A percentile compares a stretch with the other conserved stretches of the same genome.
phyloP scores from a whole-genome alignment of 2,888 invertebrate species.

The Scaeva pyrastri region DNA sequence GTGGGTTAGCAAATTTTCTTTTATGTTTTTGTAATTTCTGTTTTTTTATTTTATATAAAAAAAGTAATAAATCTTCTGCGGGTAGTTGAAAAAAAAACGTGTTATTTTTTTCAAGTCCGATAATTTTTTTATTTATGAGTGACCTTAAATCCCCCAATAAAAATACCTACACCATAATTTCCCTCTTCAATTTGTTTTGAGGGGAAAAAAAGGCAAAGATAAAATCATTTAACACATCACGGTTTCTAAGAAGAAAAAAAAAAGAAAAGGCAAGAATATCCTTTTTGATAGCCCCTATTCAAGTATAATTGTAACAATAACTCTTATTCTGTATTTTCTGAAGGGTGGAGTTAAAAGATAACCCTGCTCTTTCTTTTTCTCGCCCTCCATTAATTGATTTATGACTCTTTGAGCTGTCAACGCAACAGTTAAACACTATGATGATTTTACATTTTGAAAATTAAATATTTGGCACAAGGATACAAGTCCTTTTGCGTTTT shows the following conservation, averaged over 20 bases:
- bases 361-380: too few relatives aligned
- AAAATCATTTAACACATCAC: background rate
- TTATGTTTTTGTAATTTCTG: background rate
- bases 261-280: background rate
- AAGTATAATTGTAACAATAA: conserved; percentile 8
- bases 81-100: background rate
- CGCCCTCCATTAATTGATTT: conserved; percentile 2
- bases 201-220: background rate
- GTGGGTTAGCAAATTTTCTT: background rate
- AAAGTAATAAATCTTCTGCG: background rate
- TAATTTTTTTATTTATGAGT: conserved; percentile 16
- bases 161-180: background rate
- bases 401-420: background rate
- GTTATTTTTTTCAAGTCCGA: background rate
- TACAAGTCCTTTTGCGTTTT: background rate
- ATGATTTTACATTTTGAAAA: background rate
- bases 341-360: background rate
- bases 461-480: background rate
- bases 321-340: background rate
- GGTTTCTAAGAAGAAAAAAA: background rate
- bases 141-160: background rate
- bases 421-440: background rate
- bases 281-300: background rate
- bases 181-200: conserved; percentile 17
- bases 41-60: background rate